A percentile compares a stretch with the other conserved stretches of the same genome.
These are phyloP conservation scores for Deilephila elpenor DNA, from an alignment of 2,888 invertebrate species.

Conservation along the genomic window DNA sequence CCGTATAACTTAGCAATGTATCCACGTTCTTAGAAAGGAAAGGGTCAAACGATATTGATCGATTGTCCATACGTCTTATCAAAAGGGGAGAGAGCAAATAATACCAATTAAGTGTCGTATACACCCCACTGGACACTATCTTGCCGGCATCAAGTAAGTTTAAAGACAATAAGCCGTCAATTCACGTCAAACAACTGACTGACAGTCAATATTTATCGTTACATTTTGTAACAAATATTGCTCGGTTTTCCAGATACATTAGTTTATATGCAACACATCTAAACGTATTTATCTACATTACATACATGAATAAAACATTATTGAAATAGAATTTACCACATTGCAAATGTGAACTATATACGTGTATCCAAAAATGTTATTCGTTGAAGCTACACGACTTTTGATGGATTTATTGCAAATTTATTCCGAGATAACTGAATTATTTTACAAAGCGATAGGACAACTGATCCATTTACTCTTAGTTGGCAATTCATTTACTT, in stretches of 20 bases:
- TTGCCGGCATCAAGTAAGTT: background rate
- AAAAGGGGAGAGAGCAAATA: slow-evolving; percentile 20
- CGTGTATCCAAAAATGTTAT: background rate
- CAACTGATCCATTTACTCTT: background rate
- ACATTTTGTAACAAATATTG: background rate
- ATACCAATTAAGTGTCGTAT: background rate
- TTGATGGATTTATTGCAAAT: slow-evolving; percentile 2
- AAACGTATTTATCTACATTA: background rate
- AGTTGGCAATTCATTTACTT: background rate
- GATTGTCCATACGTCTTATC: background rate
- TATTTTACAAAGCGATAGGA: background rate
- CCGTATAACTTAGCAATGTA: background rate
- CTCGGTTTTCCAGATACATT: background rate
- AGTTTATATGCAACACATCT: background rate
- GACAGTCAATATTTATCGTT: background rate
- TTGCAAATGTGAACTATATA: background rate
- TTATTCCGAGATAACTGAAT: background rate
- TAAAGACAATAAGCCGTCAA: background rate
- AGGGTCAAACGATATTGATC: slow-evolving; percentile 9
- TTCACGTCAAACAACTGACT: background rate
- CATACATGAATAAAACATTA: background rate
- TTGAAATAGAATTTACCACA: background rate
- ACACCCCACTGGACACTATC: background rate
- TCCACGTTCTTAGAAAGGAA: background rate
- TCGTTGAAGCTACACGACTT: background rate